phyloP scores from a whole-genome alignment of 2,888 invertebrate species.

The Tenthredo notha region DNA sequence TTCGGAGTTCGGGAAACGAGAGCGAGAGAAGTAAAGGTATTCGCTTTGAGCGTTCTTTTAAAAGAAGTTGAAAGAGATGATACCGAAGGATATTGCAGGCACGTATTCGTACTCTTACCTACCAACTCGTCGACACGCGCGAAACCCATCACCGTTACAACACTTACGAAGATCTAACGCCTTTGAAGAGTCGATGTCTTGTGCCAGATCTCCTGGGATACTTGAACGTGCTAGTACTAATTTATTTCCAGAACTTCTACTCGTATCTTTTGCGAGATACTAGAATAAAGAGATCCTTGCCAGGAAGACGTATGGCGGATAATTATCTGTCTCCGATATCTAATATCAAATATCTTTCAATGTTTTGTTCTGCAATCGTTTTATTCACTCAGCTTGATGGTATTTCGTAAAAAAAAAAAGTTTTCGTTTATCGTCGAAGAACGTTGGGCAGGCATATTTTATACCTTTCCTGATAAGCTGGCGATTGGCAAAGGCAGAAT shows the following conservation, averaged over 20 bases:
- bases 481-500: neutral
- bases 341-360: neutral
- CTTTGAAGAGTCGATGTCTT: conserved; percentile 50
- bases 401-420: neutral
- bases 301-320: neutral
- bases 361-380: neutral
- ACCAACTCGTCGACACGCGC: conserved; percentile 26
- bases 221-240: conserved; percentile 45
- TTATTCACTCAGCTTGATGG: neutral
- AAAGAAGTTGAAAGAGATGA: conserved; percentile 49
- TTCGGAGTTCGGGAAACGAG: conserved; percentile 31
- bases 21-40: conserved; percentile 23
- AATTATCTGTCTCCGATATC: neutral
- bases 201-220: conserved; percentile 21
- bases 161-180: conserved; percentile 46
- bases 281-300: neutral
- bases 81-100: conserved; percentile 50
- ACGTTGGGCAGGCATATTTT: neutral
- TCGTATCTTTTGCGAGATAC: neutral
- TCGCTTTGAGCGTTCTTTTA: conserved; percentile 50
- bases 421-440: neutral
- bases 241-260: conserved; percentile 29
- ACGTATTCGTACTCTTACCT: conserved; percentile 46
- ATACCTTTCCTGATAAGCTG: neutral
- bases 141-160: conserved; percentile 49